Evolutionary conservation across 2,113 vertebrate genomes (phyloP), one percentile per base, ranked within the genome.

Genomic region (Xyliphius kryptos): DNA sequence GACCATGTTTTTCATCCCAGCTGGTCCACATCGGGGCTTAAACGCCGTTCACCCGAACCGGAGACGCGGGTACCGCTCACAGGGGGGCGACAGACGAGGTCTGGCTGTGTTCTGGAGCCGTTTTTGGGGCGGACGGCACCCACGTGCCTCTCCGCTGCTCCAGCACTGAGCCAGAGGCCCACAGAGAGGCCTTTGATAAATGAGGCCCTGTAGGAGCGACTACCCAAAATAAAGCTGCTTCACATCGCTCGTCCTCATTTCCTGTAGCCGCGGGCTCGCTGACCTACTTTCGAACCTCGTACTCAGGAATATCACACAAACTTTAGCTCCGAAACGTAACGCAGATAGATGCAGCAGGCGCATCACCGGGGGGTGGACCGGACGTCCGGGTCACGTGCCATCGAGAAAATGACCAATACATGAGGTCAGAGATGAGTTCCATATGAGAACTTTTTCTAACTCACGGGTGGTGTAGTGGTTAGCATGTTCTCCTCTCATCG

Each of bases 231-330:
- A 87, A 86, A 80, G 80, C 77, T 79, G 73, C 81, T 85, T 81
- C 82, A 82, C 77, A 83, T 79, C 75, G 82, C 81, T 79, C 80
- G 85, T 85, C 86, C 87, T 74, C 68, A 86, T 87, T 88, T 82
- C 80, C 77, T n/a, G 85, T 81, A 79, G 52, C 72, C 70, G 51
- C 61, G 65, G 69, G 67, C 74, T 71, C 21, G 37, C 54, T 75
- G 75, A 69, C 77, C 75, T 72, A 79, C 60, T 79, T 77, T 66
- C 47, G 32, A 54, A 32, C 26, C 26, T 61, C 60, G 56, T 49
- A 67, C 64, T 64, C 44, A 13, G 48, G 51, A 53, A 78, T 78
- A 73, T 78, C 74, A 71, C 71, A 74, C 69, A 66, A 32, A 55
- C 70, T 65, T 61, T 6, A 21, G 46, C 65, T 21, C 17, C 11